A percentile compares a stretch with the other conserved stretches of the same genome.
phyloP scores from a whole-genome alignment of 1,140 invertebrate genomes.

The Formica selysi region DNA sequence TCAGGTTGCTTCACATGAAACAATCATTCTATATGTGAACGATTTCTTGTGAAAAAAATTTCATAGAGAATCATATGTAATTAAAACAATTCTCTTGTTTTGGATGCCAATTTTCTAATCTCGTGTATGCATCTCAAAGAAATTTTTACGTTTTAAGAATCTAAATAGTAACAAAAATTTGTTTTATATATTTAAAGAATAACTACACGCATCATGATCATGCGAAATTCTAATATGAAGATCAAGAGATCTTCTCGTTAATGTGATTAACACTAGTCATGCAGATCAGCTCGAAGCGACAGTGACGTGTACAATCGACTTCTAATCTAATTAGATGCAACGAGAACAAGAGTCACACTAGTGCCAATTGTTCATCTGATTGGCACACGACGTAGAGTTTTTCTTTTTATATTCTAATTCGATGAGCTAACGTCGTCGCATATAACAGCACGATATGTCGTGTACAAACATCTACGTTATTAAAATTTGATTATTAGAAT shows the following conservation, averaged over 20 bases:
- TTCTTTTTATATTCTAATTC: neutral
- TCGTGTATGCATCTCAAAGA: neutral
- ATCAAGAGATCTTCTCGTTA: slow-evolving; percentile 53
- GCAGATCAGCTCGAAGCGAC: slow-evolving; percentile 4
- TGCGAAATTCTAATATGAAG: slow-evolving; percentile 45
- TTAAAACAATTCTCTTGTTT: neutral
- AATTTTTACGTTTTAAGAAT: neutral
- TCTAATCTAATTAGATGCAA: slow-evolving; percentile 80
- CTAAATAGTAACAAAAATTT: neutral
- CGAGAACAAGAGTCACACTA: slow-evolving; percentile 68
- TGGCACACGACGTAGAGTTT: slow-evolving; percentile 14
- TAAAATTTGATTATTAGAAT: neutral
- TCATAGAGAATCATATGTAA: neutral
- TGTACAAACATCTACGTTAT: neutral
- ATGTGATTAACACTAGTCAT: slow-evolving; percentile 59
- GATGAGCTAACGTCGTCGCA: neutral
- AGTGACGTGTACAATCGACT: slow-evolving; percentile 49
- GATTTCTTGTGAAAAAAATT: neutral
- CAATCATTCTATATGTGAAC: neutral
- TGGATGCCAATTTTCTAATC: neutral
- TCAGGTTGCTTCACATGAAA: slow-evolving; percentile 6
- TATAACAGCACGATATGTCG: neutral
- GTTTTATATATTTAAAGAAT: neutral
- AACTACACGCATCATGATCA: neutral
- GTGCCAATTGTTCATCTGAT: slow-evolving; percentile 41